phyloP scores from a whole-genome alignment of 2,113 vertebrate species.

The Serinus canaria region DNA sequence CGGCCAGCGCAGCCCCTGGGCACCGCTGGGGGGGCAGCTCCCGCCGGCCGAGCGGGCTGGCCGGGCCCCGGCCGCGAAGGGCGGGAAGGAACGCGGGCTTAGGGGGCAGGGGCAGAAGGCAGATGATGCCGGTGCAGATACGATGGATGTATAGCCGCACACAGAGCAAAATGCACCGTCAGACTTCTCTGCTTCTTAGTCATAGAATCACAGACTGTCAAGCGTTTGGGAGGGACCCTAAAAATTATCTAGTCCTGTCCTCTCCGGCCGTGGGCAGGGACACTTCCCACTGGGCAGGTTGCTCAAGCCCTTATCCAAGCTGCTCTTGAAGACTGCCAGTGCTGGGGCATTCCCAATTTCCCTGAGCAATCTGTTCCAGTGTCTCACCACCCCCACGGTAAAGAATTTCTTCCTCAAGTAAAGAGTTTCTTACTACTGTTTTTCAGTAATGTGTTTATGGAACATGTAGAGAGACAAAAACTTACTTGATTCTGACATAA shows the following conservation, averaged over 20 bases:
- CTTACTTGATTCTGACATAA: not conserved
- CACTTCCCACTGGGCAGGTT: not conserved
- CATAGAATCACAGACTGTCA: no score
- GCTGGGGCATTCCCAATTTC: not conserved
- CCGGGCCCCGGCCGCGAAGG: not conserved
- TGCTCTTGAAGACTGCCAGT: not conserved
- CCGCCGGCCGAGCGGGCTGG: fast-evolving
- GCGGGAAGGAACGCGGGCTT: fast-evolving
- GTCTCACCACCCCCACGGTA: not conserved
- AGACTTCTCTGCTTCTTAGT: not conserved
- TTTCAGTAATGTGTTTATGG: not conserved
- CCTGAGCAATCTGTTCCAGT: not conserved
- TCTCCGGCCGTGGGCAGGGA: not conserved
- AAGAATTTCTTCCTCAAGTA: not conserved
- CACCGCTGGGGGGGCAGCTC: no score
- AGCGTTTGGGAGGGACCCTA: not conserved
- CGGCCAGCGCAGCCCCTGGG: not conserved
- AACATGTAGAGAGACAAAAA: not conserved
- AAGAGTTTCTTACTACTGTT: not conserved
- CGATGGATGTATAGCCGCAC: fast-evolving
- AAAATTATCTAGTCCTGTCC: not conserved
- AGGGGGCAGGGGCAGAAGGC: not conserved
- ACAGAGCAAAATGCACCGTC: not conserved
- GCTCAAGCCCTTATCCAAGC: not conserved
- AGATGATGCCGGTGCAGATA: fast-evolving